phyloP scores from a whole-genome alignment of 23 tunicate genomes.

The Diplosoma virens region DNA sequence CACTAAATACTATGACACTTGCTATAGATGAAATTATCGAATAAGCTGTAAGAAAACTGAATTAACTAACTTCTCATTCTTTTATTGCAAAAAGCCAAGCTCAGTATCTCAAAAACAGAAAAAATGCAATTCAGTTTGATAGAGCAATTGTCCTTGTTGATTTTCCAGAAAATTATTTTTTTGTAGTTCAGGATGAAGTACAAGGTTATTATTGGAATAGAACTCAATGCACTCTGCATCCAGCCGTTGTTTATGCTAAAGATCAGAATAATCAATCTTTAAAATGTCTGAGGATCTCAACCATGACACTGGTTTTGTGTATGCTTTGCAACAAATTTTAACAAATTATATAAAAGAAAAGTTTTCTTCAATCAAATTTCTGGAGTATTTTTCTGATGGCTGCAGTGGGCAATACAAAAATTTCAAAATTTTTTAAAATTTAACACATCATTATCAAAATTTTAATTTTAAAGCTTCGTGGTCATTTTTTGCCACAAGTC shows the following conservation, averaged over 20 bases:
- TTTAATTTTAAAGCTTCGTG: slow-evolving; percentile 15
- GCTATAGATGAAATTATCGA: slow-evolving; percentile 2
- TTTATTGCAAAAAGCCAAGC: slow-evolving; percentile 24
- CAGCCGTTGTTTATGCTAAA: background rate
- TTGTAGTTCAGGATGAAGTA: slow-evolving; percentile 13
- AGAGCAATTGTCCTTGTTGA: slow-evolving; percentile 19
- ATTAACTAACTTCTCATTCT: slow-evolving; percentile 22
- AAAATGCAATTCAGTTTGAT: background rate
- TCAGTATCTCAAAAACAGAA: slow-evolving; percentile 18
- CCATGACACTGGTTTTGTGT: slow-evolving; percentile 29
- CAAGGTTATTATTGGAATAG: slow-evolving; percentile 16
- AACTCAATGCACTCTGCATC: slow-evolving; percentile 14
- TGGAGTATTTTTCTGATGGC: slow-evolving; percentile 31
- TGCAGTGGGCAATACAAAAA: slow-evolving; percentile 23
- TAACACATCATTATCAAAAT: slow-evolving; percentile 7
- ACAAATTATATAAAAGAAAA: slow-evolving; percentile 17
- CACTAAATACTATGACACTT: slow-evolving; percentile 3
- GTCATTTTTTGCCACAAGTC: slow-evolving; percentile 49
- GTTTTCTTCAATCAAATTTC: slow-evolving; percentile 6
- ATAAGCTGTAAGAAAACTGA: slow-evolving; percentile 2
- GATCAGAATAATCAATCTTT: background rate
- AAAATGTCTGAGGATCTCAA: background rate
- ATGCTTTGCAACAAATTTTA: slow-evolving; percentile 8
- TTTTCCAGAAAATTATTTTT: slow-evolving; percentile 25
- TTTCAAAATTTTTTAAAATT: slow-evolving; percentile 18